phyloP scores from a whole-genome alignment of 2,113 vertebrate species.

The Halcyon senegalensis region DNA sequence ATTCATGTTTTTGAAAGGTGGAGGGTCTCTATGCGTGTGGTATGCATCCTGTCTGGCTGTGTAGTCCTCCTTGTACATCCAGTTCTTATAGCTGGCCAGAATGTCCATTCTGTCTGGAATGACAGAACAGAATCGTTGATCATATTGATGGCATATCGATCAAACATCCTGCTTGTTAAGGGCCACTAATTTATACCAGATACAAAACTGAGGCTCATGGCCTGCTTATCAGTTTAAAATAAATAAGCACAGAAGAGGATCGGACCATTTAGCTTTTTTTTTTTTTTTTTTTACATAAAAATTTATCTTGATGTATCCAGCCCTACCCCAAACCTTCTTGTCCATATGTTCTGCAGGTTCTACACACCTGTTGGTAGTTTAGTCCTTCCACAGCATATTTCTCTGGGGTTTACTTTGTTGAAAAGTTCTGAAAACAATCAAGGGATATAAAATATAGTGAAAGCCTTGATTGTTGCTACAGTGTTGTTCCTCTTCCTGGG shows the following conservation, averaged over 20 bases:
- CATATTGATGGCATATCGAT: not conserved
- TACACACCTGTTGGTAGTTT: not conserved
- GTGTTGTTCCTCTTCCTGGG: not conserved
- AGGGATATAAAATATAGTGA: not conserved
- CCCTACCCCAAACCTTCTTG: not conserved
- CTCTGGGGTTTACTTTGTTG: not conserved
- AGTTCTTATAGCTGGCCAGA: not conserved
- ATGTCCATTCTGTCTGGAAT: not conserved
- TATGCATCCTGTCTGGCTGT: not conserved
- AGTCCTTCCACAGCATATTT: not conserved
- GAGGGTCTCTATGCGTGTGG: not conserved
- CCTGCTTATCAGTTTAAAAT: slow-evolving; percentile 15
- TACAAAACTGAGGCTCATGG: not conserved
- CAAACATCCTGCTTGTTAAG: slow-evolving; percentile 11
- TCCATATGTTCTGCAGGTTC: not conserved
- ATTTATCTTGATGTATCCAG: not conserved
- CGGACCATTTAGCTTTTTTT: not conserved
- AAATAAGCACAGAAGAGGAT: not conserved
- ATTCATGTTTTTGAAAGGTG: not conserved
- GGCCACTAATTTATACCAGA: not conserved
- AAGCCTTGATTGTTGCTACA: not conserved
- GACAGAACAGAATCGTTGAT: not conserved
- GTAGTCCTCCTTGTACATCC: not conserved
- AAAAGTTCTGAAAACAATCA: not conserved
- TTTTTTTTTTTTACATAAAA: too few species aligned